Evolutionary conservation across 2,888 invertebrate species (phyloP).

Genomic region (Teleogryllus oceanicus): DNA sequence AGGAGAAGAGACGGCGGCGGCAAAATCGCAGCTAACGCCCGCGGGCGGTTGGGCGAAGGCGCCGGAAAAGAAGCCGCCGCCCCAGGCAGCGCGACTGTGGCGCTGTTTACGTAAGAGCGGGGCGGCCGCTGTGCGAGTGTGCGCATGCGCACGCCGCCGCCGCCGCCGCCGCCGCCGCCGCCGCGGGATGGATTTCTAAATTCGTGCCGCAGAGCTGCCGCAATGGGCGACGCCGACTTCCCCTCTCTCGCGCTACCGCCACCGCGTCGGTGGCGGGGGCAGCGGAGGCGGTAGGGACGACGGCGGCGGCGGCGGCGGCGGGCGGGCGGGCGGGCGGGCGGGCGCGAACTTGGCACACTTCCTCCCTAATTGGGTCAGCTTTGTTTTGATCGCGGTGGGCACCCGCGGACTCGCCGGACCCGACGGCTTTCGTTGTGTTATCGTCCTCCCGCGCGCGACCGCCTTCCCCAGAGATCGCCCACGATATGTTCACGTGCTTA

Average conservation of each 20-base stretch:
- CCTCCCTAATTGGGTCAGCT: conserved; percentile 6
- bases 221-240: neutral
- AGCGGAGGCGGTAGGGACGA: neutral
- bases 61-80: too few relatives aligned
- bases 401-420: neutral
- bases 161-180: neutral
- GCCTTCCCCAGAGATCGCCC: neutral
- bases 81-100: too few relatives aligned
- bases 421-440: neutral
- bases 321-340: neutral
- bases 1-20: too few relatives aligned
- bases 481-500: neutral
- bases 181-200: conserved; percentile 3
- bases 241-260: neutral
- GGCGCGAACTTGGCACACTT: neutral
- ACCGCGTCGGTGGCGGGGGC: neutral
- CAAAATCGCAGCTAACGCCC: too few relatives aligned
- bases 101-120: too few relatives aligned
- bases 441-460: neutral
- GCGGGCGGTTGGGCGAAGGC: too few relatives aligned
- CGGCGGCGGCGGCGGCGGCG: neutral
- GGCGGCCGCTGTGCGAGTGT: neutral
- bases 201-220: conserved; percentile 1
- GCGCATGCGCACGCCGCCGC: neutral
- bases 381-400: conserved; percentile 1